A percentile compares a stretch with the other conserved stretches of the same genome.
Evolutionary conservation across 2,888 invertebrate genomes (phyloP).

Genomic region (Pristionchus mayeri): DNA sequence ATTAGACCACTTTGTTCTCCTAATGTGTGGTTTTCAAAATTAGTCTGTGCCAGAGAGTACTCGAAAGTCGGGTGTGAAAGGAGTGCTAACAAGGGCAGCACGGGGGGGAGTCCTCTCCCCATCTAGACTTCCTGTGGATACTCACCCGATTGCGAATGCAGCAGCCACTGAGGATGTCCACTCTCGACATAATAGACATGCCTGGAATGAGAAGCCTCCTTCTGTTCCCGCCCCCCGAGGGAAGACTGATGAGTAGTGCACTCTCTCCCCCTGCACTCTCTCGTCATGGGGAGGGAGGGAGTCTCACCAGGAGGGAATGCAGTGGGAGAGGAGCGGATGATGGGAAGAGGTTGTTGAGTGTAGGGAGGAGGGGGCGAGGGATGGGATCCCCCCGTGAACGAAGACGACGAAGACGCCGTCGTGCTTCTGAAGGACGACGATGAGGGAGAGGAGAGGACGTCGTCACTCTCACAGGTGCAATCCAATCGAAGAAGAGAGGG

Average conservation of each 20-base stretch:
- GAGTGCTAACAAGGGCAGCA: not conserved
- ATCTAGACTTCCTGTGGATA: not conserved
- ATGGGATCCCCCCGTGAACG: conserved; percentile 6
- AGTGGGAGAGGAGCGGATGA: not conserved
- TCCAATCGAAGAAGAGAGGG: not conserved
- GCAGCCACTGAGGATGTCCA: conserved; percentile 39
- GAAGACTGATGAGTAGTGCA: too few relatives aligned
- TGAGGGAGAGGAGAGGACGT: not conserved
- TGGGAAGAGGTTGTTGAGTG: conserved; percentile 34
- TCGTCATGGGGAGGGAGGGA: not conserved
- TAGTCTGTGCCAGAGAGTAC: too few relatives aligned
- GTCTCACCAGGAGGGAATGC: not conserved
- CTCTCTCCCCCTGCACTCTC: too few relatives aligned
- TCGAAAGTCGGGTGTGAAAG: not conserved
- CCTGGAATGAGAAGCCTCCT: conserved; percentile 3
- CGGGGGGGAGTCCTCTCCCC: not conserved
- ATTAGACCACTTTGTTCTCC: too few relatives aligned
- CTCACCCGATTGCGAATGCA: conserved; percentile 41
- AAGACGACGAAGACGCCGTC: not conserved
- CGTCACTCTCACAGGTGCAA: not conserved
- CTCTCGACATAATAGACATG: conserved; percentile 29
- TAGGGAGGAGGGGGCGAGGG: conserved; percentile 41
- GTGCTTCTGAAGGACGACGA: not conserved
- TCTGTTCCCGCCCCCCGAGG: too few relatives aligned
- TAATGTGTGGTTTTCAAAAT: too few relatives aligned